Evolutionary conservation across 2,888 invertebrate genomes (phyloP), one percentile per base, ranked within the genome.

Genomic region (Drosophila suboccidentalis): DNA sequence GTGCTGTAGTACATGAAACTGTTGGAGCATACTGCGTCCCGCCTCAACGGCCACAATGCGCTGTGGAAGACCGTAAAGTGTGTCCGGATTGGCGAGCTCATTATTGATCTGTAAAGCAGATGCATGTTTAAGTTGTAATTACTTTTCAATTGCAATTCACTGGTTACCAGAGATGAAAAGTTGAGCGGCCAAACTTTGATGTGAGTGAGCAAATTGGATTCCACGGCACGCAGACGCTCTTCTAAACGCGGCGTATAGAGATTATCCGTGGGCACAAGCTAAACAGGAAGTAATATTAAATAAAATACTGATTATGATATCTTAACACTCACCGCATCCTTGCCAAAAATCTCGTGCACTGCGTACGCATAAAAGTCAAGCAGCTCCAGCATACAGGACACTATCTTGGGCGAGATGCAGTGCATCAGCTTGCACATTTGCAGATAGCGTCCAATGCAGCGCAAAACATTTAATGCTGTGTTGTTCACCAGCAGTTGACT

Each of bases 21-120:
- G 99, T 78, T 96, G 95, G 0, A 97, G 95, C 79, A 99, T 94
- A 92, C 98, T 98, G 80, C 98, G 95, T 0, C 98, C 94, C 78
- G 99, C 99, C 93, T 99, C 99, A 0, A 98, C 96, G 0, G 97
- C 99, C 0, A 98, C 97, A 17, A 98, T 95, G 70, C 99, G 94
- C 90, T 98, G 97, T 0, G 96, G 94, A 32, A 99, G 92, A 0
- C 98, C 98, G 91, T 96, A 96, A 15, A 98, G 93, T 62, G 94
- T 95, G 68, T 97, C 96, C 4, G 96, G 94, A 66, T 94, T 94
- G 22, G 93, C 93, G 41, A 97, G 92, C 89, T 96, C 94, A 36
- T 96, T 95, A 71, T 95, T 94, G 1, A 95, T 94, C 70, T 92
- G 62, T 17, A 58, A 66, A 15, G 5, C 1, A 5, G 13, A 11